Evolutionary conservation across 2,797 vertebrate species (phyloP).

Genomic region (Chiloscyllium punctatum): DNA sequence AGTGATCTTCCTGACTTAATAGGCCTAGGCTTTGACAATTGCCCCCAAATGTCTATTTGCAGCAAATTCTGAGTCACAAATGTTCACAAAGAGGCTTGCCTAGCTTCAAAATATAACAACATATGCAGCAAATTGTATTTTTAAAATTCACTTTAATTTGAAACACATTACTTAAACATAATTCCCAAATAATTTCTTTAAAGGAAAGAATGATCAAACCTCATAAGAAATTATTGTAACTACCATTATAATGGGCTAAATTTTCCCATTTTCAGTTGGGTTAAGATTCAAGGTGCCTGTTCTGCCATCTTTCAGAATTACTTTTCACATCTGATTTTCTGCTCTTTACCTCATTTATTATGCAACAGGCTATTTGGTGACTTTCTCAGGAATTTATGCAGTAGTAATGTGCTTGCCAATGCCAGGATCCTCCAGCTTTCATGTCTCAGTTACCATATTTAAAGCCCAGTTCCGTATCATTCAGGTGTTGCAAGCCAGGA

Average conservation of each 20-base stretch:
- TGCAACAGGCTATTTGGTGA: too few species aligned
- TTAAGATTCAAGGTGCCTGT: too few species aligned
- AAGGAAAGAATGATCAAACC: background rate
- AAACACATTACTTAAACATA: background rate
- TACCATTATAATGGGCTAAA: background rate
- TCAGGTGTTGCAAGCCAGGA: too few species aligned
- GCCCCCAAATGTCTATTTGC: background rate
- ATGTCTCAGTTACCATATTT: too few species aligned
- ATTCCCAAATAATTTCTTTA: background rate
- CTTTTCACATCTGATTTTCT: too few species aligned
- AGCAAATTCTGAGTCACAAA: background rate
- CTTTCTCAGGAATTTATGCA: too few species aligned
- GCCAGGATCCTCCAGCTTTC: too few species aligned
- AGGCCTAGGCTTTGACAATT: background rate
- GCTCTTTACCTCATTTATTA: too few species aligned
- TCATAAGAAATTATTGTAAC: background rate
- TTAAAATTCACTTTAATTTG: background rate
- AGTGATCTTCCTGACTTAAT: background rate
- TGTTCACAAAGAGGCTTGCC: background rate
- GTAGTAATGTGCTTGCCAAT: too few species aligned
- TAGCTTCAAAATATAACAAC: background rate
- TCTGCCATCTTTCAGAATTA: too few species aligned
- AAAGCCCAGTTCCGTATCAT: too few species aligned
- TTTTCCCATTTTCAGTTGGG: too few species aligned
- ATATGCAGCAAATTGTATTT: background rate